Conservation (phyloP, 2,888 invertebrate genomes). For the Dermolepida albohirtum region DNA sequence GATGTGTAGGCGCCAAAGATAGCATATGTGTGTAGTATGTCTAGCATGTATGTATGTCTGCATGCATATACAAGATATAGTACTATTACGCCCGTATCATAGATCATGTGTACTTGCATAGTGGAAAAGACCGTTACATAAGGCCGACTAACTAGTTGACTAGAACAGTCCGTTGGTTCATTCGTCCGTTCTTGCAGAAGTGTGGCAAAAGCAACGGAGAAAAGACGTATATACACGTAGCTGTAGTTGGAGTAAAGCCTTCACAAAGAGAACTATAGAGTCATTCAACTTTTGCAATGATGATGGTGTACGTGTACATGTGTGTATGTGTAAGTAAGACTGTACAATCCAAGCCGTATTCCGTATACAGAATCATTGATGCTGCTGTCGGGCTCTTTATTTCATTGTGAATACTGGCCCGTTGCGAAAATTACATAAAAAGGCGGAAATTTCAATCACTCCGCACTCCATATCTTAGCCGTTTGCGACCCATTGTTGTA, state of each 20-base stretch:
- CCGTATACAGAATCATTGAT: no score
- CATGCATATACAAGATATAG: no score
- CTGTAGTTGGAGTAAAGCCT: conserved; percentile 36
- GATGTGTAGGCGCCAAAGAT: no score
- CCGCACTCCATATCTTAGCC: neutral
- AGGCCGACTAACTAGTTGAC: conserved; percentile 36
- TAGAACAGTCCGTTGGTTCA: conserved; percentile 33
- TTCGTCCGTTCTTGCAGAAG: conserved; percentile 1
- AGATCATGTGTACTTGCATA: conserved; percentile 32
- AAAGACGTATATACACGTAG: conserved; percentile 17
- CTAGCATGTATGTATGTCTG: no score
- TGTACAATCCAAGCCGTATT: no score
- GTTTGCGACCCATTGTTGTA: no score
- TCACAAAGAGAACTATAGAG: conserved; percentile 28
- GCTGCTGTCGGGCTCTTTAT: no score
- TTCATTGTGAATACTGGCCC: neutral
- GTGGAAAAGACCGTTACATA: conserved; percentile 37
- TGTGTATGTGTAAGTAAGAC: no score
- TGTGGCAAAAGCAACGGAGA: no score
- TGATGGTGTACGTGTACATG: neutral
- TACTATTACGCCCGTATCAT: conserved; percentile 22
- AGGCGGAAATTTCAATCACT: conserved; percentile 14
- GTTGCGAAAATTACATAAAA: conserved; percentile 5
- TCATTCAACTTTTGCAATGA: conserved; percentile 30
- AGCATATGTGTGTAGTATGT: no score